These are phyloP conservation scores for Syngnathus scovelli DNA, from an alignment of 2,113 vertebrate species.

Conservation along the genomic window DNA sequence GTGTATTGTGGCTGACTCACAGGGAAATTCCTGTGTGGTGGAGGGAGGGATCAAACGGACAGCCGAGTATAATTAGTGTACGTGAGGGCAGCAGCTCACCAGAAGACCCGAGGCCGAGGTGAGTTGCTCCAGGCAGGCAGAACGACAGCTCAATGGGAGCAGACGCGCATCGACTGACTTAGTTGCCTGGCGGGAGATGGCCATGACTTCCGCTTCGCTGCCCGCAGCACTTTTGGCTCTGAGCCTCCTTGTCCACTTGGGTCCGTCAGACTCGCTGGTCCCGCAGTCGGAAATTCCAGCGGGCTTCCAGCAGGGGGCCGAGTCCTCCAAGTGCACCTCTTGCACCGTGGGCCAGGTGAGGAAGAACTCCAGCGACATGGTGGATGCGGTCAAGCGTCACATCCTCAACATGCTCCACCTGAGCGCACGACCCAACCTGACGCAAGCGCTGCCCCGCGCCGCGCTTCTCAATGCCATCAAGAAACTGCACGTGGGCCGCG, in stretches of 20 bases:
- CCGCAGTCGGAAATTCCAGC: neutral
- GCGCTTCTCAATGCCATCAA: slow-evolving; percentile 91
- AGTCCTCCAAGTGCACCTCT: slow-evolving; percentile 76
- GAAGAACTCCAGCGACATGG: slow-evolving; percentile 83
- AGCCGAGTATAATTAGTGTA: slow-evolving; percentile 72
- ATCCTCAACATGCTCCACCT: slow-evolving; percentile 96
- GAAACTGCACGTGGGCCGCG: slow-evolving; percentile 89
- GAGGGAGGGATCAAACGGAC: slow-evolving; percentile 67
- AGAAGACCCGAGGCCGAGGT: neutral
- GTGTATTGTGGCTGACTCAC: slow-evolving; percentile 52
- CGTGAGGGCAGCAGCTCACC: slow-evolving; percentile 49
- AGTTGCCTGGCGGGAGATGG: slow-evolving; percentile 28
- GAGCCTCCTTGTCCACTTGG: slow-evolving; percentile 72
- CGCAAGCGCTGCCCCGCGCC: slow-evolving; percentile 85
- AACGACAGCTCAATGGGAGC: neutral
- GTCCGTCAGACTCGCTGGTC: slow-evolving; percentile 3
- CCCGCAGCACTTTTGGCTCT: slow-evolving; percentile 76
- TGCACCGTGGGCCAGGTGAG: slow-evolving; percentile 79
- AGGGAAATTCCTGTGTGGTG: slow-evolving; percentile 70
- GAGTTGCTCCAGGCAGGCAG: neutral
- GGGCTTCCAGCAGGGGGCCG: slow-evolving; percentile 56
- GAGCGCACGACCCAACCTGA: slow-evolving; percentile 88
- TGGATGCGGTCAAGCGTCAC: slow-evolving; percentile 96
- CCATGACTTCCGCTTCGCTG: slow-evolving; percentile 78
- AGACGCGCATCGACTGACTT: neutral